phyloP scores from a whole-genome alignment of 2,113 vertebrate genomes.

The Pycnonotus jocosus region DNA sequence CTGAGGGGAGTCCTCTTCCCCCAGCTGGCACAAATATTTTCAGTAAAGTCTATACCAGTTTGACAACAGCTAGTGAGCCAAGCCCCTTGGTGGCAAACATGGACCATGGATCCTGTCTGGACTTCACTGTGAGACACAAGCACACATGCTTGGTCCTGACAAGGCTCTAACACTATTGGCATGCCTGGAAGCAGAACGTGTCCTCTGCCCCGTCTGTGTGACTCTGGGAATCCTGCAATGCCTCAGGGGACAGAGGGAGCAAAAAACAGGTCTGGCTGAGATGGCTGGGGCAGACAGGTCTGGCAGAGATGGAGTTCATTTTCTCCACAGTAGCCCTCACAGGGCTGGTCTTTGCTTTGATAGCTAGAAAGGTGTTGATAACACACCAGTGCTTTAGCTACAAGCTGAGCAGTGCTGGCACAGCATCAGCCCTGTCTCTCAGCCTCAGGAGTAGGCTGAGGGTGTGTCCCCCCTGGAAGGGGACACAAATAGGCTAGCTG shows the following conservation, averaged over 20 bases:
- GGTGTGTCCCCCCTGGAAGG: too few species aligned
- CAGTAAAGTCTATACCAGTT: neutral
- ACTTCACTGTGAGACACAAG: neutral
- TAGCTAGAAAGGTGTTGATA: neutral
- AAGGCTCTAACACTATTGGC: neutral
- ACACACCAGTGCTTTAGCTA: neutral
- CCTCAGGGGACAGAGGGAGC: neutral
- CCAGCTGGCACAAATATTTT: neutral
- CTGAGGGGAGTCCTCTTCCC: neutral
- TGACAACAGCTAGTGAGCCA: neutral
- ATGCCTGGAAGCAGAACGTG: neutral
- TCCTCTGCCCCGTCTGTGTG: neutral
- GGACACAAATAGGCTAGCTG: neutral
- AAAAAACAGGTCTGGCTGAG: neutral
- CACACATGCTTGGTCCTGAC: neutral
- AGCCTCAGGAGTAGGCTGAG: neutral
- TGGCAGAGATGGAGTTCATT: neutral
- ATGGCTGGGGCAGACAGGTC: neutral
- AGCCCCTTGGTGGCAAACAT: rapidly evolving
- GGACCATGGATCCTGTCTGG: neutral
- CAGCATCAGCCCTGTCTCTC: neutral
- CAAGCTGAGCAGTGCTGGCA: neutral
- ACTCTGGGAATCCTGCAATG: neutral
- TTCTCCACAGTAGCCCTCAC: neutral
- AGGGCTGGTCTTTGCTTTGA: neutral